Evolutionary conservation across 2,888 invertebrate genomes (phyloP).

Genomic region (Pseudanteris insignis): DNA sequence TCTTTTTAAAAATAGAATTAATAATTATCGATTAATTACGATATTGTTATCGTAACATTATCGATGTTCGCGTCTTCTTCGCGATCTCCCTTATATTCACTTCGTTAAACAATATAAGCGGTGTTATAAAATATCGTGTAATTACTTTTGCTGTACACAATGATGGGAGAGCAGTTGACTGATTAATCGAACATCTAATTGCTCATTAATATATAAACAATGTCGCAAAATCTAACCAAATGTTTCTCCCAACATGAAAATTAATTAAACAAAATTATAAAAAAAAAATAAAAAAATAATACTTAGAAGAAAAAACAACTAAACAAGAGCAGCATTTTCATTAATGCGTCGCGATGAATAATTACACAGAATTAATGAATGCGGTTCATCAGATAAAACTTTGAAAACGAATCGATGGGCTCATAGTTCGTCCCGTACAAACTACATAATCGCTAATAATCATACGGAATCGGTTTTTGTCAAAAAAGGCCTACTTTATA

Average conservation of each 20-base stretch:
- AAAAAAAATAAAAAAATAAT: slow-evolving; percentile 2
- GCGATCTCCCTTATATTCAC: slow-evolving; percentile 33
- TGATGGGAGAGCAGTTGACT: slow-evolving; percentile 51
- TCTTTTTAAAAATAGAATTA: slow-evolving; percentile 61
- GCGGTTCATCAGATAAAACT: no score
- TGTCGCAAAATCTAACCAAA: not conserved
- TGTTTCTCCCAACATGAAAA: not conserved
- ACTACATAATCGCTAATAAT: slow-evolving; percentile 36
- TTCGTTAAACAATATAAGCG: slow-evolving; percentile 55
- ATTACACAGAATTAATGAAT: no score
- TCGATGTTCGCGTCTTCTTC: slow-evolving; percentile 48
- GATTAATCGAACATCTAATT: slow-evolving; percentile 3
- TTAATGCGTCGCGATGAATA: slow-evolving; percentile 4
- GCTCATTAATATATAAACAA: no score
- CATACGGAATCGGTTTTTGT: slow-evolving; percentile 33
- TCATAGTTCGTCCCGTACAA: slow-evolving; percentile 28
- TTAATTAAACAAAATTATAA: slow-evolving; percentile 1
- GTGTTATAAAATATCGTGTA: slow-evolving; percentile 64
- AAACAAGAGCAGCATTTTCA: slow-evolving; percentile 48
- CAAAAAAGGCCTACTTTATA: slow-evolving; percentile 59
- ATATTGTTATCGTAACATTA: slow-evolving; percentile 51
- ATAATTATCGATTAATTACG: slow-evolving; percentile 56
- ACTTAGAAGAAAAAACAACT: slow-evolving; percentile 24
- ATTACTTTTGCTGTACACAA: slow-evolving; percentile 59
- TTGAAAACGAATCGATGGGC: no score